These are phyloP conservation scores for Diadema setosum DNA, from an alignment of 35 echinoderm and acorn worm species.

Conservation along the genomic window DNA sequence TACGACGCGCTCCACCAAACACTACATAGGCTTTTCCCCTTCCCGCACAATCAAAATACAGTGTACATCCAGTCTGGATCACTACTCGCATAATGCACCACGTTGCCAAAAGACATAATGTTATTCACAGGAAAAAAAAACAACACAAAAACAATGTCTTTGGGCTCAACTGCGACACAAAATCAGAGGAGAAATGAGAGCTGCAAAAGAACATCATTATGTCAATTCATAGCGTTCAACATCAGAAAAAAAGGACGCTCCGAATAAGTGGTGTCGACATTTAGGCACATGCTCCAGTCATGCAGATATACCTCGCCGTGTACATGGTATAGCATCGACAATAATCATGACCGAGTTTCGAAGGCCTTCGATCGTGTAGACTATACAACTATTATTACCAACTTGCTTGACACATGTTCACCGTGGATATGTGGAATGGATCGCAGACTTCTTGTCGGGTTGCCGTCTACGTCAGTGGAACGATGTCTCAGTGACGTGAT, in stretches of 20 bases:
- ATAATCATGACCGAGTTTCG: conserved; percentile 50
- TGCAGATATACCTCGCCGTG: conserved; percentile 28
- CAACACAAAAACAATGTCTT: neutral
- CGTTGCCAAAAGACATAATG: neutral
- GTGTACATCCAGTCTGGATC: neutral
- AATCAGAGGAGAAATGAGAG: neutral
- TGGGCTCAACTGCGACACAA: neutral
- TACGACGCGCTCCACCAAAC: neutral
- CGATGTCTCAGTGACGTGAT: neutral
- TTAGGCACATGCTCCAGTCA: neutral
- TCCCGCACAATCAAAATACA: neutral
- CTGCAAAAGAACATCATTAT: neutral
- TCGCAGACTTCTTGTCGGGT: neutral
- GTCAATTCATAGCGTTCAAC: neutral
- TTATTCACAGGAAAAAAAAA: neutral
- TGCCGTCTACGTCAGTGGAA: neutral
- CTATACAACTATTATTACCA: conserved; percentile 13
- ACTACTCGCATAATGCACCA: neutral
- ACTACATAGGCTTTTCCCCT: neutral
- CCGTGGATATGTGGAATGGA: neutral
- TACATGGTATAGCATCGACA: neutral
- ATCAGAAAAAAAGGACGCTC: neutral
- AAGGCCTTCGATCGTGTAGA: conserved; percentile 55
- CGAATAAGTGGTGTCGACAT: neutral
- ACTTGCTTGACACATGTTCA: neutral